Conservation (phyloP, 1,140 invertebrate genomes). For the Globodera rostochiensis region DNA sequence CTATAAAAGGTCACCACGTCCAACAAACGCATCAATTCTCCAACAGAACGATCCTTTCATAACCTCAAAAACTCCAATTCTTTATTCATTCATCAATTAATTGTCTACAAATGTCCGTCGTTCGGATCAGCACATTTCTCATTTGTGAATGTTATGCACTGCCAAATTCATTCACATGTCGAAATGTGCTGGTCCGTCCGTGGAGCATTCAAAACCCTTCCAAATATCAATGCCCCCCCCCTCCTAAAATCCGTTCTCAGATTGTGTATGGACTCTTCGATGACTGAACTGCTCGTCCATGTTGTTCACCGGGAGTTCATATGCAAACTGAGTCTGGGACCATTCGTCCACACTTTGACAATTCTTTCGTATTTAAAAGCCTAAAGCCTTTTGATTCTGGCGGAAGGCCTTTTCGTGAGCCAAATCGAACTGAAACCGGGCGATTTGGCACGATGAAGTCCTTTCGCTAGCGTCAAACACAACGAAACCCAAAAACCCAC, state of each 20-base stretch:
- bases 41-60: background rate
- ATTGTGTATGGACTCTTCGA: background rate
- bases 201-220: background rate
- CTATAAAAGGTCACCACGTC: background rate
- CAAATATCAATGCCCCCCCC: background rate
- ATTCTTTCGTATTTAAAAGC: background rate
- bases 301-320: slow-evolving; percentile 1
- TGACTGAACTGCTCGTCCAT: background rate
- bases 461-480: background rate
- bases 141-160: background rate
- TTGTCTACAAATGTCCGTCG: background rate
- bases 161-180: background rate
- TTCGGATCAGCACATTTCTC: slow-evolving; percentile 1
- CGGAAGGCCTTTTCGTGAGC: background rate
- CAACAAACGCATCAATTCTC: background rate
- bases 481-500: too few relatives aligned
- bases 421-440: background rate
- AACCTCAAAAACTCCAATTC: background rate
- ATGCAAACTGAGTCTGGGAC: background rate
- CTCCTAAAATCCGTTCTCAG: background rate
- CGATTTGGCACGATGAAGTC: slow-evolving; percentile 1
- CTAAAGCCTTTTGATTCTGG: background rate
- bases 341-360: background rate
- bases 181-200: background rate
- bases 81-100: background rate